Evolutionary conservation across 2,797 vertebrate species (phyloP).

Genomic region (Paedocypris micromegethes): DNA sequence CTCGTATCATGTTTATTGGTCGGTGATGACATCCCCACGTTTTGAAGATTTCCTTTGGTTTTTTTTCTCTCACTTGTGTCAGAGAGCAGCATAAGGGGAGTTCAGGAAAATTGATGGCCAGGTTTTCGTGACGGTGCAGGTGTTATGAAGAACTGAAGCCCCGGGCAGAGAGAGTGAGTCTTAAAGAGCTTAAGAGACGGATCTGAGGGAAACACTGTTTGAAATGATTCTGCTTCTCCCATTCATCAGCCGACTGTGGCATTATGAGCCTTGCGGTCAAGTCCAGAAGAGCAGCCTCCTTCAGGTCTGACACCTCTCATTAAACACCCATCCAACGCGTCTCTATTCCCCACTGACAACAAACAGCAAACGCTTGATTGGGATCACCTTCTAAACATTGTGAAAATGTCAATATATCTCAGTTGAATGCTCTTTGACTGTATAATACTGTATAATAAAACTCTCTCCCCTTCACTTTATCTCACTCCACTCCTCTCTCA

Average conservation of each 20-base stretch:
- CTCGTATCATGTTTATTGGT: conserved; percentile 49
- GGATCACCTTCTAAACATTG: background rate
- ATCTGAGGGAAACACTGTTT: conserved; percentile 41
- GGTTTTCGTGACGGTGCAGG: conserved; percentile 23
- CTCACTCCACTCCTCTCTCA: too few species aligned
- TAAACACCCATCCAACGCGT: background rate
- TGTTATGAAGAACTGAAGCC: conserved; percentile 37
- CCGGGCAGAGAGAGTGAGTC: conserved; percentile 29
- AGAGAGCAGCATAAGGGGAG: too few species aligned
- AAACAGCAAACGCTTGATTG: background rate
- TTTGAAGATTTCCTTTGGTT: background rate
- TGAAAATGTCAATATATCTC: background rate
- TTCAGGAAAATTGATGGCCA: conserved; percentile 1
- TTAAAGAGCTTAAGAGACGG: conserved; percentile 29
- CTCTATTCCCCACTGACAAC: background rate
- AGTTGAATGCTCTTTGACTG: background rate
- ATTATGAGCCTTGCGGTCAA: conserved; percentile 14
- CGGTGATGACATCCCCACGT: background rate
- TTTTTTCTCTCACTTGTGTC: background rate
- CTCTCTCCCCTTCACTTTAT: background rate
- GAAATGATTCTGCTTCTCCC: conserved; percentile 43
- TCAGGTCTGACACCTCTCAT: background rate
- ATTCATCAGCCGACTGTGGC: conserved; percentile 40
- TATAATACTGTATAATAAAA: too few species aligned
- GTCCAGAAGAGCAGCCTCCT: background rate